phyloP scores from a whole-genome alignment of 2,888 invertebrate genomes.

The Troides oblongomaculatus region DNA sequence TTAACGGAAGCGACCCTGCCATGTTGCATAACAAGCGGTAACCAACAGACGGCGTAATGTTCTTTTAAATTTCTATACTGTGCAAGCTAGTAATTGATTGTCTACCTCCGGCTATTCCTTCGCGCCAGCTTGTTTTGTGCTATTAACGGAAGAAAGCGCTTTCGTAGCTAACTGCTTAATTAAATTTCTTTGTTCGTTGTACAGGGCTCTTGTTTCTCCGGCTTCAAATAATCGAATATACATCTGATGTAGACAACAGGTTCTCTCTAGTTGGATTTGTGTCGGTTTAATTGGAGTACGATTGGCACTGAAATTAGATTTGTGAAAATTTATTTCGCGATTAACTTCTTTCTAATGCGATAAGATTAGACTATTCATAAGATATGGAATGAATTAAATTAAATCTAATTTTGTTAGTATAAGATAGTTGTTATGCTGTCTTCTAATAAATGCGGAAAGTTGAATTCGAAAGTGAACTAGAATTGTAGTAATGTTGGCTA shows the following conservation, averaged over 20 bases:
- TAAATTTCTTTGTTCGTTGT: conserved; percentile 46
- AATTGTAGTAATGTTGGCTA: neutral
- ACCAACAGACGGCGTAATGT: too few relatives aligned
- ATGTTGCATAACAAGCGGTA: too few relatives aligned
- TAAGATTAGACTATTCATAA: neutral
- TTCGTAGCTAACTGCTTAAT: conserved; percentile 48
- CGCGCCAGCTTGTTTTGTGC: conserved; percentile 51
- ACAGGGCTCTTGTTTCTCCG: conserved; percentile 17
- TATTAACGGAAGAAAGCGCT: conserved; percentile 52
- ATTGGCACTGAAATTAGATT: conserved; percentile 25
- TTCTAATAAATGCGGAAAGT: neutral
- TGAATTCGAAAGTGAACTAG: neutral
- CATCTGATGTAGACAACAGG: conserved; percentile 24
- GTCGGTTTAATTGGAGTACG: conserved; percentile 25
- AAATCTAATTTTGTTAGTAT: too few relatives aligned
- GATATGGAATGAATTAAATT: too few relatives aligned
- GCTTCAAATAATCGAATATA: conserved; percentile 28
- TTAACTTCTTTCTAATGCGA: neutral
- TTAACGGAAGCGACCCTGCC: too few relatives aligned
- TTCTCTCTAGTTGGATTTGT: conserved; percentile 26
- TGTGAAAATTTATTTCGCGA: conserved; percentile 31
- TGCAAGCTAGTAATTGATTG: conserved; percentile 68
- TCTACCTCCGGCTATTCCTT: conserved; percentile 52
- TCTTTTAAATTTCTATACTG: conserved; percentile 15
- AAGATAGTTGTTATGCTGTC: too few relatives aligned